Base-by-base conservation (phyloP, 53 echinoderm and acorn worm genomes). In the Arbacia lixula region DNA sequence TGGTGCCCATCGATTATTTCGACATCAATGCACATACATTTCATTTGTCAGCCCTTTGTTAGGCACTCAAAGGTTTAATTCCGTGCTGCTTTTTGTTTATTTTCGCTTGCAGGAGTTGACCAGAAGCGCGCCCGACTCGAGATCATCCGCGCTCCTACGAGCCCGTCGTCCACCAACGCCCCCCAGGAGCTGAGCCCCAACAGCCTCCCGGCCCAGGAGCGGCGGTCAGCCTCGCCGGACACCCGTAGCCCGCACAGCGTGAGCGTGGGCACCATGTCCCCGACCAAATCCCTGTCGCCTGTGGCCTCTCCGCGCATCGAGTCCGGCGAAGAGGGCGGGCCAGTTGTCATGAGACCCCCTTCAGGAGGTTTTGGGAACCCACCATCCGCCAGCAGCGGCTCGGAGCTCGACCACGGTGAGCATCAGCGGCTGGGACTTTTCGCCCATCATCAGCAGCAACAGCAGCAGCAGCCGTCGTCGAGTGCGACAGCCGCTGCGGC, bases 41-140 rank as follows among this genome's bases (percentile, higher is more conserved):
- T n/a, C n/a, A n/a, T n/a, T n/a, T n/a, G n/a, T n/a, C n/a, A n/a
- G n/a, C n/a, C n/a, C n/a, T n/a, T n/a, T n/a, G n/a, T n/a, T n/a
- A n/a, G n/a, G n/a, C n/a, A n/a, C n/a, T n/a, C n/a, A n/a, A n/a
- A n/a, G n/a, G n/a, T n/a, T n/a, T n/a, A n/a, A n/a, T n/a, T n/a
- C n/a, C n/a, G n/a, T n/a, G n/a, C n/a, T n/a, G n/a, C n/a, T n/a
- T n/a, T n/a, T n/a, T n/a, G n/a, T n/a, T n/a, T n/a, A n/a, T n/a
- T n/a, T n/a, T n/a, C n/a, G n/a, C n/a, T n/a, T 71, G 29, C 72
- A 71, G 72, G 72, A 68, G 66, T 4, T 1, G 94, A 98, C 55
- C 85, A 86, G 14, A 98, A 98, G 71, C 74, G 98, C 55, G 87
- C 94, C 27, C 81, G 91, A 51, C 66, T 98, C 36, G 98, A 98